Percentiles rank a stretch among this genome's conserved stretches.
These are phyloP conservation scores for Temnothorax unifasciatus DNA, from an alignment of 2,888 invertebrate species.

Conservation along the genomic window DNA sequence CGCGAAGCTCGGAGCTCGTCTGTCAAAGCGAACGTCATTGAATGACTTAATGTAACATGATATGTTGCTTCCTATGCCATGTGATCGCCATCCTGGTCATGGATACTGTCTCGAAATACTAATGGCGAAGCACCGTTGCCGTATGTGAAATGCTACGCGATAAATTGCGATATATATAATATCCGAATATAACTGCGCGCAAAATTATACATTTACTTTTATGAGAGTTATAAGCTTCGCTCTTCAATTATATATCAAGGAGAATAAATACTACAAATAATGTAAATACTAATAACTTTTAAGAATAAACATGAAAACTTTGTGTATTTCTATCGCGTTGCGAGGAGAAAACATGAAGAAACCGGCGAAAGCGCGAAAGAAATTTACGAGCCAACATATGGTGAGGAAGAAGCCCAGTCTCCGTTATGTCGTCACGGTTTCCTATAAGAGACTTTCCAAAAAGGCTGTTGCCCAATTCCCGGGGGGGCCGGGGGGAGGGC, in stretches of 20 bases:
- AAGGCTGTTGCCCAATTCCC: constrained; percentile 57
- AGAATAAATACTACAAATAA: constrained; percentile 13
- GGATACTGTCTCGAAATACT: constrained; percentile 3
- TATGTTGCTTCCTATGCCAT: constrained; percentile 58
- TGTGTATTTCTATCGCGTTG: background rate
- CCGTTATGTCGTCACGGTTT: constrained; percentile 37
- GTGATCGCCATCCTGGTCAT: constrained; percentile 41
- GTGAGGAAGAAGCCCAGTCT: background rate
- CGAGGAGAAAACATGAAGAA: background rate
- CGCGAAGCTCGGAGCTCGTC: background rate
- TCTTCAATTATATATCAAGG: background rate
- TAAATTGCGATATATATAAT: background rate
- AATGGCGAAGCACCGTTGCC: background rate
- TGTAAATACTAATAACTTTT: background rate
- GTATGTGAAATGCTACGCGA: background rate
- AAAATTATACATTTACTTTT: constrained; percentile 5
- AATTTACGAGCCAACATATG: constrained; percentile 6
- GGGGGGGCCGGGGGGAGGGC: background rate
- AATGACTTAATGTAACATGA: constrained; percentile 56
- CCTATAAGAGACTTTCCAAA: constrained; percentile 23
- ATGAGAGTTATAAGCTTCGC: background rate
- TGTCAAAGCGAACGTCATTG: constrained; percentile 56
- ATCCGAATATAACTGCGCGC: background rate
- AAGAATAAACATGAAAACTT: background rate
- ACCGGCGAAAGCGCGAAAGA: background rate